Evolutionary conservation across 2,113 vertebrate species (phyloP).

Genomic region (Paratilapia polleni): DNA sequence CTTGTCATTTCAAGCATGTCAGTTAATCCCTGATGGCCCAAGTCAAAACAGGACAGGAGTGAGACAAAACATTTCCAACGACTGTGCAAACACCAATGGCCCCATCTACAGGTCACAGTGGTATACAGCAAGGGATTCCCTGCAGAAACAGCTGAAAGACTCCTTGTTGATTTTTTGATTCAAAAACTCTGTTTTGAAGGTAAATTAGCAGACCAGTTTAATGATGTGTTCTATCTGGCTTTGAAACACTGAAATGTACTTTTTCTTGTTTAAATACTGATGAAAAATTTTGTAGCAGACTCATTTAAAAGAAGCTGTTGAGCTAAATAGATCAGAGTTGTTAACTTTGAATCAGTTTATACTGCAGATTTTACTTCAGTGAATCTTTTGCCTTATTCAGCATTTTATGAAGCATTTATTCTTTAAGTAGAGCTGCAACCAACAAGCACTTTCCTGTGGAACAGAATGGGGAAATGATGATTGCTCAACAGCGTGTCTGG

Average conservation of each 20-base stretch:
- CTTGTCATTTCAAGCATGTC: conserved; percentile 22
- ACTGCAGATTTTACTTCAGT: not conserved
- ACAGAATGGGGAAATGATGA: not conserved
- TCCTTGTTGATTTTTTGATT: not conserved
- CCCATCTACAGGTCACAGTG: conserved; percentile 14
- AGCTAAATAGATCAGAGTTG: not conserved
- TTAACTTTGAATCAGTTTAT: not conserved
- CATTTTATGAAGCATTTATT: not conserved
- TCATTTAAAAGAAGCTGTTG: not conserved
- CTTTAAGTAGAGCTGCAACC: not conserved
- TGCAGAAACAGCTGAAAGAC: not conserved
- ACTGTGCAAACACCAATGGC: not conserved
- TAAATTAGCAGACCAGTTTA: not conserved
- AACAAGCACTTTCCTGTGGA: not conserved
- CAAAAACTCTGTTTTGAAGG: not conserved
- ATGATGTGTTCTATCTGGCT: not conserved
- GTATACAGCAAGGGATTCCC: not conserved
- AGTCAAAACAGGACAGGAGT: not conserved
- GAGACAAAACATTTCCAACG: not conserved
- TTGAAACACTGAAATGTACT: not conserved
- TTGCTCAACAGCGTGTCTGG: not conserved
- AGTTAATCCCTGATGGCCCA: not conserved
- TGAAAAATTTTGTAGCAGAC: not conserved
- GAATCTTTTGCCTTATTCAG: not conserved
- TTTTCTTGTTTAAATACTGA: not conserved